Evolutionary conservation across 2,888 invertebrate species (phyloP), one percentile per base, ranked within the genome.

Genomic region (Eretmocerus hayati): DNA sequence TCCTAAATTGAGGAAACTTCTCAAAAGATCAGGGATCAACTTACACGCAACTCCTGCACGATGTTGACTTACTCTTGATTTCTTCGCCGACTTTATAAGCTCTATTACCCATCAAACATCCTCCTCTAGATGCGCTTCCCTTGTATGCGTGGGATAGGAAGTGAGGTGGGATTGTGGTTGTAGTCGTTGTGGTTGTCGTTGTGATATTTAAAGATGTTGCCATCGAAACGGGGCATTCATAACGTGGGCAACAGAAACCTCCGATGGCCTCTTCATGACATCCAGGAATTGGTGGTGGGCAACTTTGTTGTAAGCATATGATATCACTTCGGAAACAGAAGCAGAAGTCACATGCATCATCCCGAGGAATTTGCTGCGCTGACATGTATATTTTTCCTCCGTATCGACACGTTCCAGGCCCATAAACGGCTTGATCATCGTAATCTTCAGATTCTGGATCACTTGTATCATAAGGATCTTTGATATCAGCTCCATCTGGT

Each of bases 271-370:
- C 92, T 69, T 92, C 90, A 70, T 87, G 88, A 64, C 93, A 94
- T 49, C 88, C 87, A 42, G 86, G 84, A 62, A 93, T 92, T 33
- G 93, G 93, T 42, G 93, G 93, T 44, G 93, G 93, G 74, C 93
- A 94, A 63, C 91, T 91, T 73, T 94, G 93, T 73, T 93, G 92
- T 57, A 93, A 76, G 62, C 93, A 94, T 64, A 94, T 93, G 62
- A 94, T 93, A 67, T 93, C 92, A 69, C 92, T 90, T 72, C 93
- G 81, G 78, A 93, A 94, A 77, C 93, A 94, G 84, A 94, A 93
- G 74, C 93, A 94, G 77, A 93, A 94, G 69, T 93, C 92, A 70
- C 93, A 94, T 20, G 93, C 91, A 75, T 94, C 91, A 61, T 91
- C 90, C 60, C 93, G 79, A 33, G 92, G 92, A 63, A 94, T 92